Percentiles rank a stretch among this genome's conserved stretches.
phyloP scores from a whole-genome alignment of 2,113 vertebrate genomes.

The Antechinus flavipes region DNA sequence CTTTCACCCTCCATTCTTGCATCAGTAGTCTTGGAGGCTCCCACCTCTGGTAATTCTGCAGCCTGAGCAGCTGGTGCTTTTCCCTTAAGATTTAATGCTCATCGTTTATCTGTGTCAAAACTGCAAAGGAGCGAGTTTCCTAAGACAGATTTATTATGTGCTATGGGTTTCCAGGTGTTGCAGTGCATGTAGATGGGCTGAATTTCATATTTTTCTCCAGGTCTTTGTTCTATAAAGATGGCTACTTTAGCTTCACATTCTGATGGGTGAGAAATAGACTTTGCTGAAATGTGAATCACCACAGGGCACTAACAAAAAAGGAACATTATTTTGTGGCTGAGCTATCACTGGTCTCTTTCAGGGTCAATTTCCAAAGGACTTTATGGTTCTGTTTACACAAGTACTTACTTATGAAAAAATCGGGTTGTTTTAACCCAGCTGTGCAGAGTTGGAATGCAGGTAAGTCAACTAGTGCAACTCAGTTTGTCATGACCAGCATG shows the following conservation, averaged over 20 bases:
- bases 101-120: constrained; percentile 81
- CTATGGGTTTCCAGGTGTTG: constrained; percentile 72
- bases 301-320: constrained; percentile 35
- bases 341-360: constrained; percentile 9
- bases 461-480: background rate
- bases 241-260: constrained; percentile 67
- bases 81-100: constrained; percentile 78
- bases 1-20: background rate
- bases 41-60: constrained; percentile 72
- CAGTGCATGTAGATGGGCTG: constrained; percentile 69
- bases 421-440: constrained; percentile 13
- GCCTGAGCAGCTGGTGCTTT: constrained; percentile 71
- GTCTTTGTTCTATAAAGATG: constrained; percentile 76
- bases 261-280: constrained; percentile 70
- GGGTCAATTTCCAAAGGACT: constrained; percentile 35
- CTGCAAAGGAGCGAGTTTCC: constrained; percentile 77
- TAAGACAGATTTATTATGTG: constrained; percentile 79
- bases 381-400: constrained; percentile 15
- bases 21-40: constrained; percentile 45
- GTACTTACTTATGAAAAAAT: constrained; percentile 24
- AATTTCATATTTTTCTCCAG: constrained; percentile 53
- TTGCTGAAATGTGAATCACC: constrained; percentile 59
- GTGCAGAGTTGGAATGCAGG: background rate
- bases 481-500: background rate
- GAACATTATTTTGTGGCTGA: constrained; percentile 20